Evolutionary conservation across 2,113 vertebrate genomes (phyloP), one percentile per base, ranked within the genome.

Genomic region (Corydoras maculifer): DNA sequence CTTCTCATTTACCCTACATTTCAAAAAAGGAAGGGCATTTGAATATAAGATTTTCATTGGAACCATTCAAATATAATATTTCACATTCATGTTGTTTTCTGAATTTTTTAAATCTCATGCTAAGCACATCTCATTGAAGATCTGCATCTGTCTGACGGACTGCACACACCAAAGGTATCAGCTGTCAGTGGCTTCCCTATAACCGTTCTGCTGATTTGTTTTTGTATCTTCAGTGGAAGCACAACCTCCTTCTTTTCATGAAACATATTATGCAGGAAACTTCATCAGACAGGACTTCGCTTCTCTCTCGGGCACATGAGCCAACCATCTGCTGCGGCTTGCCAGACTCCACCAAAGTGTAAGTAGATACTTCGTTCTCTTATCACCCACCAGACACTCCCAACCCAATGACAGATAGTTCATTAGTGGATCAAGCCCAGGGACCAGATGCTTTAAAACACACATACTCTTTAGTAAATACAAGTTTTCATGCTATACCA

Each of bases 281-380:
- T 72, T 68, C 55, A 11, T 29, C 65, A 59, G 50, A n/a, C 65
- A 55, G 64, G 54, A 70, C 62, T 63, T 72, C 62, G 53, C 58
- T 31, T 59, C 31, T 18, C 13, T 11, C 58, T 31, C 13, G 6
- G 58, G 59, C 65, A 61, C 57, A 48, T 7, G 66, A 73, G 50
- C 58, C 51, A 62, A 43, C 58, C 77, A 73, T 43, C 74, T 77
- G 73, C 58, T 50, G 62, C 5, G 58, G 70, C 66, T 59, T 13
- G 8, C 68, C 43, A 8, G 70, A 78, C 57, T 59, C 74, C 53
- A 53, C 55, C 53, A 48, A 68, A 48, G 65, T 69, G 79, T 78
- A 78, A 80, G 78, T 74, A 61, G 66, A 77, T 66, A 69, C 57
- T 50, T 62, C 63, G 35, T 53, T 43, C 67, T 60, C 12, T 74